Evolutionary conservation across 2,888 invertebrate genomes (phyloP).

Genomic region (Cerceris rybyensis): DNA sequence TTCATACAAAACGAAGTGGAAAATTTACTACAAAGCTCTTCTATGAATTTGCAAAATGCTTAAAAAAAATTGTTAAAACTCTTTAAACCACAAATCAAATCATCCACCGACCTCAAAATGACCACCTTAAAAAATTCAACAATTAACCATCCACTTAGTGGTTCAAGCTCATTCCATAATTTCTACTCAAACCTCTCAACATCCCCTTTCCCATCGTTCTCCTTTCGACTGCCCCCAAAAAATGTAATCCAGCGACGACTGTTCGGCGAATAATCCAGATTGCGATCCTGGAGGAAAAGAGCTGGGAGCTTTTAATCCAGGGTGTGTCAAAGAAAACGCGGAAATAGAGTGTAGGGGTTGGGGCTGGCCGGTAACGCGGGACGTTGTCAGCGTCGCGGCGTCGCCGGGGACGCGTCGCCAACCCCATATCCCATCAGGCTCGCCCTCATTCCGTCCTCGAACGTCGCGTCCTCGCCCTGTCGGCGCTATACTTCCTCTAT

Average conservation of each 20-base stretch:
- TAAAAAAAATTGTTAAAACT: no score
- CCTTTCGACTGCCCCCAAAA: no score
- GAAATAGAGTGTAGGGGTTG: conserved; percentile 60
- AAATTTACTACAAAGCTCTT: no score
- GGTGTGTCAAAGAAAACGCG: conserved; percentile 69
- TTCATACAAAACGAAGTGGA: no score
- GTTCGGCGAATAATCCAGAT: conserved; percentile 3
- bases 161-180: no score
- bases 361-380: conserved; percentile 26
- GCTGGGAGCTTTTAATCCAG: conserved; percentile 67
- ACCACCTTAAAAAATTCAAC: no score
- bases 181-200: no score
- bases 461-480: conserved; percentile 15
- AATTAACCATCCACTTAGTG: no score
- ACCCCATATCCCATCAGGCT: conserved; percentile 67
- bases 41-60: no score
- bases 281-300: conserved; percentile 25
- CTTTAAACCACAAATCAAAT: no score
- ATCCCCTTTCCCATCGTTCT: no score
- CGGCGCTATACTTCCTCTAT: conserved; percentile 42
- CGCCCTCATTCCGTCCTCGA: conserved; percentile 50
- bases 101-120: no score
- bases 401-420: conserved; percentile 74
- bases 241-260: background rate
- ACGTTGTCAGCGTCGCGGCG: conserved; percentile 73